These are phyloP conservation scores for Pandion haliaetus DNA, from an alignment of 2,113 vertebrate genomes.

Conservation along the genomic window DNA sequence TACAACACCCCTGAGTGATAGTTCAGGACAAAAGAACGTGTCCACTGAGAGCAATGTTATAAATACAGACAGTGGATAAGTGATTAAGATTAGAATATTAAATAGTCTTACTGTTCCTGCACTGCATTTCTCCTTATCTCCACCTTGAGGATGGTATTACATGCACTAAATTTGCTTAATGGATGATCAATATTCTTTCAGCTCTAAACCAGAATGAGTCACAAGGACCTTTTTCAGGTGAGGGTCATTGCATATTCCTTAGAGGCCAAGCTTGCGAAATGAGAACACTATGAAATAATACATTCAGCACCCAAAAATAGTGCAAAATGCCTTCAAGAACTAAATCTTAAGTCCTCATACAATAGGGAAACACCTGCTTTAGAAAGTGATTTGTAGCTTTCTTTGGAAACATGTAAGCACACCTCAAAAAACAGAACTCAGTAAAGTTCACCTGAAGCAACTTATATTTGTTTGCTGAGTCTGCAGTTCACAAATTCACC, in stretches of 20 bases:
- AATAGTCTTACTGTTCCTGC: background rate
- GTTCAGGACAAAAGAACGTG: background rate
- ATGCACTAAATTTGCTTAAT: background rate
- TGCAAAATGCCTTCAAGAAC: background rate
- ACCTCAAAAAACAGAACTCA: background rate
- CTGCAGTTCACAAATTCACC: background rate
- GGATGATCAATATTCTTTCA: constrained; percentile 11
- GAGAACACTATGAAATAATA: background rate
- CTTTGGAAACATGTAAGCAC: background rate
- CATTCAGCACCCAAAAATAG: background rate
- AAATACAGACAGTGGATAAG: background rate
- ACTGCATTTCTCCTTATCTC: background rate
- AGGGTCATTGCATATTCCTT: background rate
- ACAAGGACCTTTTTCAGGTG: background rate
- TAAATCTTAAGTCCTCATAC: background rate
- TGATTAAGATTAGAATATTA: constrained; percentile 32
- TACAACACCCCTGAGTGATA: background rate
- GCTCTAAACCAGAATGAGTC: background rate
- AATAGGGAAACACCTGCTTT: background rate
- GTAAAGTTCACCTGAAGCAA: background rate
- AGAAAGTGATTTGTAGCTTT: background rate
- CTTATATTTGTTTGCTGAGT: background rate
- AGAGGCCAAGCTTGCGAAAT: background rate
- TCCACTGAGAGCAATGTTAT: background rate
- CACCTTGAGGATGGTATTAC: background rate